Conservation (phyloP, 2,888 invertebrate genomes). For the Apodemia zela region DNA sequence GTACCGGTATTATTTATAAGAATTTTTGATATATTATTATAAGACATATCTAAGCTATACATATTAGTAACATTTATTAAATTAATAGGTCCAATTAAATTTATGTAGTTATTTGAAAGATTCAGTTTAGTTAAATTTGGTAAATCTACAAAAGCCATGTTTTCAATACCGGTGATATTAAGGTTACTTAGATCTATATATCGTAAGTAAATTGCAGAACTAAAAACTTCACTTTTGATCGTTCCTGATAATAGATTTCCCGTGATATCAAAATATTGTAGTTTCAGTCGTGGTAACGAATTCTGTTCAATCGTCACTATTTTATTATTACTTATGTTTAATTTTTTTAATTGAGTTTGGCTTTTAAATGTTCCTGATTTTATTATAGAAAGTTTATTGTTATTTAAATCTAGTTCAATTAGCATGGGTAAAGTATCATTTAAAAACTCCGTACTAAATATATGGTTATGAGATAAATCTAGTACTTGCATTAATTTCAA, state of each 20-base stretch:
- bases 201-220: slow-evolving; percentile 54
- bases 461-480: slow-evolving; percentile 54
- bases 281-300: slow-evolving; percentile 50
- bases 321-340: slow-evolving; percentile 57
- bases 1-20: slow-evolving; percentile 41
- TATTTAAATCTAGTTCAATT: slow-evolving; percentile 48
- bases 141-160: slow-evolving; percentile 51
- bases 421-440: slow-evolving; percentile 43
- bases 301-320: slow-evolving; percentile 47
- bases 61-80: slow-evolving; percentile 53
- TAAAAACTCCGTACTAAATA: slow-evolving; percentile 48
- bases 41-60: slow-evolving; percentile 58
- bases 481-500: slow-evolving; percentile 39
- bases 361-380: slow-evolving; percentile 41
- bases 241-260: slow-evolving; percentile 48
- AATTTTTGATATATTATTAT: slow-evolving; percentile 46
- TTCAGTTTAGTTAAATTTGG: slow-evolving; percentile 56
- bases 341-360: slow-evolving; percentile 43
- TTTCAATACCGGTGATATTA: slow-evolving; percentile 46
- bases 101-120: slow-evolving; percentile 54
- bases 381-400: slow-evolving; percentile 48
- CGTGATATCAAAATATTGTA: slow-evolving; percentile 54
- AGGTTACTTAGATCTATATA: slow-evolving; percentile 55
- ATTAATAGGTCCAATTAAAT: slow-evolving; percentile 47
- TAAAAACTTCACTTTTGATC: slow-evolving; percentile 46